These are phyloP conservation scores for Synaphobranchus kaupii DNA, from an alignment of 2,797 vertebrate species.

Conservation along the genomic window DNA sequence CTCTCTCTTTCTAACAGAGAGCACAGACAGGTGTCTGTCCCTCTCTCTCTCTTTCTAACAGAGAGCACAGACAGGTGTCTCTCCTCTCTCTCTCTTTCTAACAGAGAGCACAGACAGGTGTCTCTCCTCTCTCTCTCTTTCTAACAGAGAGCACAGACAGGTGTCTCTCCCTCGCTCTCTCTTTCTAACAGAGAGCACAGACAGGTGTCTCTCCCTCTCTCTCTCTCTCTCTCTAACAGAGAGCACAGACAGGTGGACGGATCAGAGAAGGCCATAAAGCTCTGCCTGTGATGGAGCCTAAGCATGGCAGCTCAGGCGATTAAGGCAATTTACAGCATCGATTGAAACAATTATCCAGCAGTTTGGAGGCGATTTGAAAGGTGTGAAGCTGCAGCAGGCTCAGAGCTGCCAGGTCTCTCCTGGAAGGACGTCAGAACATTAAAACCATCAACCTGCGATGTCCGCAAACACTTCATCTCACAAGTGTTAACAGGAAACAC, in stretches of 20 bases:
- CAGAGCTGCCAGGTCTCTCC: not conserved
- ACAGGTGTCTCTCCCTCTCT: not conserved
- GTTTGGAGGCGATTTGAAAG: constrained; percentile 40
- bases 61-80: not conserved
- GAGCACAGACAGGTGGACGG: not conserved
- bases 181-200: not conserved
- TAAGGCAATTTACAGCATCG: constrained; percentile 45
- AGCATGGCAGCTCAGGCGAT: constrained; percentile 36
- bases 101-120: not conserved
- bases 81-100: not conserved
- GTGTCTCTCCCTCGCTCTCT: not conserved
- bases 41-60: not conserved
- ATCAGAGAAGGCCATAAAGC: constrained; percentile 50
- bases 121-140: not conserved
- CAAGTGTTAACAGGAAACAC: not conserved
- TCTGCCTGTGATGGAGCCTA: constrained; percentile 40
- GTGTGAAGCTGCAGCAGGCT: not conserved
- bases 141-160: not conserved
- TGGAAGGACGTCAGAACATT: not conserved
- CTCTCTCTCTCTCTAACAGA: not conserved
- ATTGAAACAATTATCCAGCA: constrained; percentile 34
- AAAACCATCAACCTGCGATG: not conserved
- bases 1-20: not conserved
- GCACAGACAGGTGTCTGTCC: not conserved
- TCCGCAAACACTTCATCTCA: not conserved